These are phyloP conservation scores for Phoebastria nigripes DNA, from an alignment of 2,797 vertebrate species.

Conservation along the genomic window DNA sequence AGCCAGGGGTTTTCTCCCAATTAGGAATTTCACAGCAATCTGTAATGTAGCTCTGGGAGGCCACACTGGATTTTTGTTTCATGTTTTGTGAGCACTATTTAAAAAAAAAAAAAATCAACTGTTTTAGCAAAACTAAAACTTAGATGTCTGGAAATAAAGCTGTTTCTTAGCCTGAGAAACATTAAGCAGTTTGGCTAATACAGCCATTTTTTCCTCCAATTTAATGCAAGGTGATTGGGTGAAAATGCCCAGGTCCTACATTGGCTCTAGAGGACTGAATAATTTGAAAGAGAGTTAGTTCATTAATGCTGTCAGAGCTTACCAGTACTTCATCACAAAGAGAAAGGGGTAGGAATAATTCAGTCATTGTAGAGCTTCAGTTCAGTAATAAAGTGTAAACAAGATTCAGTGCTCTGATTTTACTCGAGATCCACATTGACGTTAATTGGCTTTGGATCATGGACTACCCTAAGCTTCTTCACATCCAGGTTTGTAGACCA, in stretches of 20 bases:
- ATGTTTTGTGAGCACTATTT: not conserved
- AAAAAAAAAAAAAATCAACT: not conserved
- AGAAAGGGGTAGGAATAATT: not conserved
- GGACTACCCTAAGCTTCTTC: not conserved
- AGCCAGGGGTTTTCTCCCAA: not conserved
- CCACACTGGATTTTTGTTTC: not conserved
- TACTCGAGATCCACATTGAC: not conserved
- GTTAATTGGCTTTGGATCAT: not conserved
- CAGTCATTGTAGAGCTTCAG: not conserved
- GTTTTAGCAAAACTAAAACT: not conserved
- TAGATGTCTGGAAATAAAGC: not conserved
- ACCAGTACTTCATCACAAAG: not conserved
- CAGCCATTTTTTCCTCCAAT: not conserved
- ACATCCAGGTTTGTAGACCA: not conserved
- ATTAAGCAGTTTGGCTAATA: not conserved
- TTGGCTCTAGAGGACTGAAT: not conserved
- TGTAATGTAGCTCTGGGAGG: not conserved
- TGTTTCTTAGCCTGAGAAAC: not conserved
- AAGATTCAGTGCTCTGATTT: not conserved
- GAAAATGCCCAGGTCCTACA: not conserved
- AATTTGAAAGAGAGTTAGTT: not conserved
- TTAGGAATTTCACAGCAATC: constrained; percentile 25
- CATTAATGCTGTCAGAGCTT: not conserved
- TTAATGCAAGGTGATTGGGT: not conserved
- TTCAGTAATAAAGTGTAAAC: not conserved